phyloP scores from a whole-genome alignment of 92 coral and sea anemone species.

The Micromussa lordhowensis region DNA sequence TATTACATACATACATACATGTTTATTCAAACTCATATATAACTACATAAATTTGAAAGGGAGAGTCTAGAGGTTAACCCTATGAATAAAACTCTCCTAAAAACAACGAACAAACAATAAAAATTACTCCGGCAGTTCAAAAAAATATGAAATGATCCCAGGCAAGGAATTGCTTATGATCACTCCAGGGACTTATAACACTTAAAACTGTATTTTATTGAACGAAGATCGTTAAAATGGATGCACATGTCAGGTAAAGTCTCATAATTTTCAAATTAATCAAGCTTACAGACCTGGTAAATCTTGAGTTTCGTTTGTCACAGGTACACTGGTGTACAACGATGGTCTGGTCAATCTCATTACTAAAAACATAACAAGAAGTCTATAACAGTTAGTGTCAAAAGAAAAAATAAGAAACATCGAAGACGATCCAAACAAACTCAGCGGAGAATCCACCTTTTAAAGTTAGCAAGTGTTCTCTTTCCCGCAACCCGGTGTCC shows the following conservation, averaged over 20 bases:
- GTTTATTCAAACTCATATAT: no score
- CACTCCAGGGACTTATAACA: no score
- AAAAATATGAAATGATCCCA: no score
- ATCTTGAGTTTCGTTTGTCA: slow-evolving; percentile 89
- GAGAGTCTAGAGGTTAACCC: no score
- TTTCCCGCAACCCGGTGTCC: slow-evolving; percentile 87
- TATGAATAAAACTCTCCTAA: no score
- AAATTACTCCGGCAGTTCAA: no score
- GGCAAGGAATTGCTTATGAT: no score
- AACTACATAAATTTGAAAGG: no score
- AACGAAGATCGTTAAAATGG: no score
- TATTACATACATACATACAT: no score
- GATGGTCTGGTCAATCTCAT: slow-evolving; percentile 99
- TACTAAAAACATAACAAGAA: slow-evolving; percentile 46
- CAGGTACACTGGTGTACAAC: slow-evolving; percentile 89
- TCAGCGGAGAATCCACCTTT: slow-evolving; percentile 66
- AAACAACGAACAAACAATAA: no score
- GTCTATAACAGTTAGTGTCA: no score
- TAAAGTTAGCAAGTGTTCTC: slow-evolving; percentile 91
- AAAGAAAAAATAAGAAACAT: not conserved
- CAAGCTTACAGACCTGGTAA: slow-evolving; percentile 73
- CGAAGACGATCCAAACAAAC: not conserved
- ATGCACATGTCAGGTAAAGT: not conserved
- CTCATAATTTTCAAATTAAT: not conserved
- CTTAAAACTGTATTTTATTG: not conserved